Evolutionary conservation across 2,888 invertebrate genomes (phyloP).

Genomic region (Drosophila meridiana): DNA sequence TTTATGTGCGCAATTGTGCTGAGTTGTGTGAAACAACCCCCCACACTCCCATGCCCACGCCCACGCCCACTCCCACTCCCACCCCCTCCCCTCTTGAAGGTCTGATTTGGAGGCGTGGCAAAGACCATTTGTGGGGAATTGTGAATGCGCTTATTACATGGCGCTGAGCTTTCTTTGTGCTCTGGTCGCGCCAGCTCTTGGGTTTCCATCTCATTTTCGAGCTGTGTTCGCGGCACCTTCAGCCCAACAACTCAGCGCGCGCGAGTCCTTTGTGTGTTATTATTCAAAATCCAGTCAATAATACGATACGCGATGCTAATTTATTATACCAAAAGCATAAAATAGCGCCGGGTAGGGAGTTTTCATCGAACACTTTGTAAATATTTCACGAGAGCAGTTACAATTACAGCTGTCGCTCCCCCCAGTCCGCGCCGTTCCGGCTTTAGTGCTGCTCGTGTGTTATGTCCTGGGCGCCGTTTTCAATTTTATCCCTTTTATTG

Average conservation of each 20-base stretch:
- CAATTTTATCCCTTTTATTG: slow-evolving; percentile 80
- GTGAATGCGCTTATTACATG: slow-evolving; percentile 53
- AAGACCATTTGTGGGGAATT: slow-evolving; percentile 6
- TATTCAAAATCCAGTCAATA: slow-evolving; percentile 81
- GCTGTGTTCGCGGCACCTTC: neutral
- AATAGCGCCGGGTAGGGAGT: neutral
- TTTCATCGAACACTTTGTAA: slow-evolving; percentile 51
- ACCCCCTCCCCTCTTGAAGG: neutral
- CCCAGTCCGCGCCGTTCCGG: neutral
- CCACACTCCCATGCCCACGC: neutral
- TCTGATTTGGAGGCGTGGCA: slow-evolving; percentile 9
- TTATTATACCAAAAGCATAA: slow-evolving; percentile 62
- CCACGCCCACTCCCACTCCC: too few species aligned
- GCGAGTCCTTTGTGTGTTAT: slow-evolving; percentile 76
- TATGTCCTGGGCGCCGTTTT: slow-evolving; percentile 54
- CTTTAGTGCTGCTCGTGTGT: slow-evolving; percentile 13
- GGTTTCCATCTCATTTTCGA: slow-evolving; percentile 60
- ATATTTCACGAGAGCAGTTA: slow-evolving; percentile 70
- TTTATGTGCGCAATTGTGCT: slow-evolving; percentile 80
- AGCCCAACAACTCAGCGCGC: neutral
- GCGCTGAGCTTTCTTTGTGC: slow-evolving; percentile 37
- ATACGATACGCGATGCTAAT: slow-evolving; percentile 78
- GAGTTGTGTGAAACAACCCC: slow-evolving; percentile 63
- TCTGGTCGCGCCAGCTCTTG: slow-evolving; percentile 28
- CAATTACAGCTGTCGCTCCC: slow-evolving; percentile 61